Conservation (phyloP, 2,113 vertebrate genomes). For the Trinectes maculatus region DNA sequence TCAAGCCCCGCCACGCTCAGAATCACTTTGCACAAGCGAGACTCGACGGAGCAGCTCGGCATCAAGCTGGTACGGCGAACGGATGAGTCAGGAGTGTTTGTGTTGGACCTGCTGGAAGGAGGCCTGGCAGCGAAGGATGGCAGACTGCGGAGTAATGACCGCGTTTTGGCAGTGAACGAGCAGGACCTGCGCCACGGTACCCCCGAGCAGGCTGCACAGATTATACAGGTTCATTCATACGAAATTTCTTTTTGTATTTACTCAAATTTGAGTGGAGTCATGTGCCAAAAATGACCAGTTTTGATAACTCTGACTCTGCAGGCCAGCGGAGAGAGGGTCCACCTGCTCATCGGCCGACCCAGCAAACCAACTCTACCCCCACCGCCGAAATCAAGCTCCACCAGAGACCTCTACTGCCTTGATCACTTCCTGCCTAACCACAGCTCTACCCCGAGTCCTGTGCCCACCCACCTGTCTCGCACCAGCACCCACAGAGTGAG, state of each 20-base stretch:
- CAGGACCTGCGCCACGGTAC: constrained; percentile 95
- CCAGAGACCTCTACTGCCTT: constrained; percentile 87
- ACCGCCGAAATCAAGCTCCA: constrained; percentile 80
- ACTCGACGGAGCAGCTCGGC: constrained; percentile 94
- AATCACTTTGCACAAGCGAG: constrained; percentile 91
- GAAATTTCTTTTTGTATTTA: neutral
- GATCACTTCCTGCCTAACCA: constrained; percentile 88
- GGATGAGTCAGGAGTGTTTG: constrained; percentile 94
- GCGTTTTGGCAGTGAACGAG: constrained; percentile 93
- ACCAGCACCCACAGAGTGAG: constrained; percentile 82
- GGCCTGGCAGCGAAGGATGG: constrained; percentile 95
- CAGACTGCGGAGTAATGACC: constrained; percentile 91
- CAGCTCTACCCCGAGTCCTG: constrained; percentile 84
- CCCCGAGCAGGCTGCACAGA: constrained; percentile 94
- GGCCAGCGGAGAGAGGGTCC: constrained; percentile 96
- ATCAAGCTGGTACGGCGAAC: constrained; percentile 96
- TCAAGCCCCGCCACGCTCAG: constrained; percentile 86
- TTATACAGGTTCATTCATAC: constrained; percentile 89
- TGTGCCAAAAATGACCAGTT: constrained; percentile 12
- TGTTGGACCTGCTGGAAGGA: constrained; percentile 94
- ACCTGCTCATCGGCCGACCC: constrained; percentile 88
- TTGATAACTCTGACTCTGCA: constrained; percentile 64
- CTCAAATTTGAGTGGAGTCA: neutral
- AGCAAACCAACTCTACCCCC: constrained; percentile 85
- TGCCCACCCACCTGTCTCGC: constrained; percentile 75